Percentiles rank a stretch among this genome's conserved stretches.
Conservation (phyloP, 2,888 invertebrate genomes). For the Acleris emargana region DNA sequence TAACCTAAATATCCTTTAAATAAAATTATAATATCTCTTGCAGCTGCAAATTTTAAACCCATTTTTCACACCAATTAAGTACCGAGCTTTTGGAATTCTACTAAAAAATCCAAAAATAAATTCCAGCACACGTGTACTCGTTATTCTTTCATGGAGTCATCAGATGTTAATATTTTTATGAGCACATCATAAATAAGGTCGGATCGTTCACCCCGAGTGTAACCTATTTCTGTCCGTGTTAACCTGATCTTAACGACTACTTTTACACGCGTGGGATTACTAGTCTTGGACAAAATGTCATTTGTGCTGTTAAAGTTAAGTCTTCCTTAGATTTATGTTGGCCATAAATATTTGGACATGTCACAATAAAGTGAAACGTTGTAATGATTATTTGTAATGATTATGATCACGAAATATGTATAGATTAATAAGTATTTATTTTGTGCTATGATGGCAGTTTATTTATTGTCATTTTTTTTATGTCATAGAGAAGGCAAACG, state of each 20-base stretch:
- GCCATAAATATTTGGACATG: constrained; percentile 14
- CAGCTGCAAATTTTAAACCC: constrained; percentile 8
- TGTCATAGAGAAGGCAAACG: too few relatives aligned
- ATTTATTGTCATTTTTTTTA: too few relatives aligned
- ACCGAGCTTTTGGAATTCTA: constrained; percentile 47
- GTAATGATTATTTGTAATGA: too few relatives aligned
- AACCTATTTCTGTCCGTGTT: constrained; percentile 53
- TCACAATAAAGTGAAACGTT: background rate
- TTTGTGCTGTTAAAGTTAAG: background rate
- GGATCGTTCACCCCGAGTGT: constrained; percentile 60
- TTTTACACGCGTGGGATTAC: constrained; percentile 43
- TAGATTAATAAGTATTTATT: too few relatives aligned
- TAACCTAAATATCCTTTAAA: background rate
- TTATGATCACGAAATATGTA: too few relatives aligned
- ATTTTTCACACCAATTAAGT: constrained; percentile 49
- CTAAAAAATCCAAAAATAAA: constrained; percentile 24
- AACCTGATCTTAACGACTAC: constrained; percentile 41
- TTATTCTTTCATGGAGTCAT: constrained; percentile 34
- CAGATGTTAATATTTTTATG: constrained; percentile 64
- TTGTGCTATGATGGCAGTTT: too few relatives aligned
- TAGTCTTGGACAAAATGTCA: constrained; percentile 10
- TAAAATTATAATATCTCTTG: background rate
- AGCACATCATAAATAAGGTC: constrained; percentile 57
- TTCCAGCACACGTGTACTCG: constrained; percentile 40
- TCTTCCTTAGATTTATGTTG: constrained; percentile 13